A percentile compares a stretch with the other conserved stretches of the same genome.
Conservation (phyloP, 2,113 vertebrate genomes). For the Cyprinodon tularosa region DNA sequence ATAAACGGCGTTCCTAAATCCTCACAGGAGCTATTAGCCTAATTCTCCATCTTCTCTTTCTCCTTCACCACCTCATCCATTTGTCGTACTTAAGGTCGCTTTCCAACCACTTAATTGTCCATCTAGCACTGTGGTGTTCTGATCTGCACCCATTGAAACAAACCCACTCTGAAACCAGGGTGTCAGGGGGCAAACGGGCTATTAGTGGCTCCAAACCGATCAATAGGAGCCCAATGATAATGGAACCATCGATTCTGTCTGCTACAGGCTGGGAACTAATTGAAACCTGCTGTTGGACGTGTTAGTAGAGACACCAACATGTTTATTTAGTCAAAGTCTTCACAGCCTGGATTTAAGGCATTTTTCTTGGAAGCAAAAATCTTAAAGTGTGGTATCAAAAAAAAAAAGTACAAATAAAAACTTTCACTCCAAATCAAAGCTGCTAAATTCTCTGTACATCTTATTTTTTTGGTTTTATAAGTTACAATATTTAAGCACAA, state of each 20-base stretch:
- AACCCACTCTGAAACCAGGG: constrained; percentile 32
- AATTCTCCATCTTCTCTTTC: neutral
- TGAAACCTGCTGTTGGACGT: neutral
- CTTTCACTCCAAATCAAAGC: neutral
- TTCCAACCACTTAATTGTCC: neutral
- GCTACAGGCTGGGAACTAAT: constrained; percentile 9
- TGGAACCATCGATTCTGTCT: constrained; percentile 50
- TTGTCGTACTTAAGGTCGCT: neutral
- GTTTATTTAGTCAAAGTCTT: neutral
- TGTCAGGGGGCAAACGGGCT: constrained; percentile 33
- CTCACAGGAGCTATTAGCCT: constrained; percentile 12
- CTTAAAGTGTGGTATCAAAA: too few species aligned
- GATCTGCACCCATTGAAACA: neutral
- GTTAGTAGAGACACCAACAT: neutral
- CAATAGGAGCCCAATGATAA: constrained; percentile 35
- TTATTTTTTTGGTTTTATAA: too few species aligned
- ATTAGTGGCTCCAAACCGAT: constrained; percentile 42
- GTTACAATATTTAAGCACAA: too few species aligned
- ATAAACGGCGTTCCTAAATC: constrained; percentile 8
- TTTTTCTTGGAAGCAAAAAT: too few species aligned
- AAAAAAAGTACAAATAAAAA: neutral
- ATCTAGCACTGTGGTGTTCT: constrained; percentile 1
- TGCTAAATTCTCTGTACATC: neutral
- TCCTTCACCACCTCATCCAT: neutral
- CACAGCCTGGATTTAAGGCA: neutral